These are phyloP conservation scores for Andrena hattorfiana DNA, from an alignment of 2,888 invertebrate species.

Conservation along the genomic window DNA sequence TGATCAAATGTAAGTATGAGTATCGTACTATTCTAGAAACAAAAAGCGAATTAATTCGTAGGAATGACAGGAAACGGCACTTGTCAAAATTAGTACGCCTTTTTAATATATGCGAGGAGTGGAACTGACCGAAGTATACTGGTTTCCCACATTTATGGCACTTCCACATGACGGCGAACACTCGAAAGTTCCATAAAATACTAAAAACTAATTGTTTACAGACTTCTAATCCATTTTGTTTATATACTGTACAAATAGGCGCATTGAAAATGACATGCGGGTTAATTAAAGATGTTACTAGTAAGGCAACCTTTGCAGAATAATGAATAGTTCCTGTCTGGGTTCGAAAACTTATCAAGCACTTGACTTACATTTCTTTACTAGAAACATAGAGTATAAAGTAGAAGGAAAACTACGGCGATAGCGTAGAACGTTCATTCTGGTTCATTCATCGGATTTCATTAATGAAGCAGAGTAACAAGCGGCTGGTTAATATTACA, in stretches of 20 bases:
- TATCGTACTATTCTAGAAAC: background rate
- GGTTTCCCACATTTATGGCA: slow-evolving; percentile 94
- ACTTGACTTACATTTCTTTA: slow-evolving; percentile 44
- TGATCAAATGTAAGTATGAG: background rate
- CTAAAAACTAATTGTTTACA: slow-evolving; percentile 11
- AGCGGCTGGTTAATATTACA: background rate
- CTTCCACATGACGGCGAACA: slow-evolving; percentile 89
- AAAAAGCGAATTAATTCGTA: slow-evolving; percentile 36
- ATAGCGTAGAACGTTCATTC: background rate
- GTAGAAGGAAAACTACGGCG: slow-evolving; percentile 20
- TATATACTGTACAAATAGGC: slow-evolving; percentile 54
- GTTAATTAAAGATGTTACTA: slow-evolving; percentile 67
- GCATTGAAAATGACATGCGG: slow-evolving; percentile 69
- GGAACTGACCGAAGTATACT: slow-evolving; percentile 89
- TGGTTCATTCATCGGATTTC: slow-evolving; percentile 1
- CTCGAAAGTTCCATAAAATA: slow-evolving; percentile 42
- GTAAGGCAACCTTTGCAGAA: slow-evolving; percentile 62
- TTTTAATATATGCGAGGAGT: slow-evolving; percentile 51
- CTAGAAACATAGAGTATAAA: slow-evolving; percentile 21
- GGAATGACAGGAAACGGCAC: slow-evolving; percentile 49
- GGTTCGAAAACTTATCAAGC: slow-evolving; percentile 55
- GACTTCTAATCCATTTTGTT: slow-evolving; percentile 70
- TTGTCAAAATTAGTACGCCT: slow-evolving; percentile 58
- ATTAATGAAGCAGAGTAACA: background rate
- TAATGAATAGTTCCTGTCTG: slow-evolving; percentile 51